Conservation (phyloP, 2,888 invertebrate genomes). For the Oxytorus armatus region DNA sequence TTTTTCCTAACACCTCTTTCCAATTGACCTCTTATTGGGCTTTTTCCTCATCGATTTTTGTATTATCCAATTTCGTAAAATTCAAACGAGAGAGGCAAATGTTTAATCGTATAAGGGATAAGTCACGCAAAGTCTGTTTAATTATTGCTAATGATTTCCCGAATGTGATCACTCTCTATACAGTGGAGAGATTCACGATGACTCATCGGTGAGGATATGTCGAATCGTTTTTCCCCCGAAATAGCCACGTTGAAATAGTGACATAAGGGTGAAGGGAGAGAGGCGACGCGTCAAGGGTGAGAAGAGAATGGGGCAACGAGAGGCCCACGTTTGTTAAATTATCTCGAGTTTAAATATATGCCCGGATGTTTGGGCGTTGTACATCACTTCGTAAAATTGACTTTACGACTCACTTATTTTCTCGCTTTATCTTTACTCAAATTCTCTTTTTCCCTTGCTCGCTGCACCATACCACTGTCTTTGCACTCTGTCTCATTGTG, state of each 20-base stretch:
- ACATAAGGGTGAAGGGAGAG: too few species aligned
- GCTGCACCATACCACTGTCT: slow-evolving; percentile 1
- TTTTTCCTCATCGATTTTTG: too few species aligned
- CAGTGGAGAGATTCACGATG: slow-evolving; percentile 18
- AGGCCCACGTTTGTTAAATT: slow-evolving; percentile 44
- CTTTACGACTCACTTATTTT: slow-evolving; percentile 76
- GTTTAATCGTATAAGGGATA: background rate
- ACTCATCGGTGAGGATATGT: slow-evolving; percentile 42
- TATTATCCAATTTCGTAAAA: slow-evolving; percentile 9
- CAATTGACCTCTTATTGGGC: too few species aligned
- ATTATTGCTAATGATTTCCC: background rate
- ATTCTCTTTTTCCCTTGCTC: slow-evolving; percentile 28
- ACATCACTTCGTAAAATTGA: slow-evolving; percentile 83
- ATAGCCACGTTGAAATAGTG: slow-evolving; percentile 70
- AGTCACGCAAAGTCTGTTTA: too few species aligned
- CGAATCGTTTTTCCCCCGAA: slow-evolving; percentile 71
- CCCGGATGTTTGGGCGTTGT: slow-evolving; percentile 83
- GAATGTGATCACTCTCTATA: background rate
- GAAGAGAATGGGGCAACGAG: background rate
- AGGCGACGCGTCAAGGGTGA: background rate
- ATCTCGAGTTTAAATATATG: slow-evolving; percentile 81
- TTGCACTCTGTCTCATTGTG: slow-evolving; percentile 35
- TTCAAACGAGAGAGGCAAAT: too few species aligned
- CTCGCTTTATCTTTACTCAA: slow-evolving; percentile 13
- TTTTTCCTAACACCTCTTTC: too few species aligned